Percentiles rank a stretch among this genome's conserved stretches.
phyloP scores from a whole-genome alignment of 2,113 vertebrate species.

The Hiodon tergisus region DNA sequence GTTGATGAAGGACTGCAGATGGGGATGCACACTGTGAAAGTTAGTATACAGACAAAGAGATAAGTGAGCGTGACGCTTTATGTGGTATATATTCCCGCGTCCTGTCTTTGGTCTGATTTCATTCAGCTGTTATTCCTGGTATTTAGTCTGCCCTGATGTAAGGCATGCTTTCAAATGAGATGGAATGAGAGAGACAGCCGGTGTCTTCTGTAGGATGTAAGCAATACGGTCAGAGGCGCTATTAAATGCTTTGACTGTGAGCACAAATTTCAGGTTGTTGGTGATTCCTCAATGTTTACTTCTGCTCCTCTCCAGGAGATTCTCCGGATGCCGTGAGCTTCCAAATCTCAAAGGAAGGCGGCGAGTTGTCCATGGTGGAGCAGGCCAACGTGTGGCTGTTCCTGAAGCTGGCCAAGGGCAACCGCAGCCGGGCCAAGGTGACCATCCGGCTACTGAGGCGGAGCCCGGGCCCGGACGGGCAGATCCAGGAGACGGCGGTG shows the following conservation, averaged over 20 bases:
- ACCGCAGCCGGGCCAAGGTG: constrained; percentile 75
- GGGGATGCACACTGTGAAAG: constrained; percentile 33
- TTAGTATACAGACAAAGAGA: constrained; percentile 19
- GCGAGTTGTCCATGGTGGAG: constrained; percentile 69
- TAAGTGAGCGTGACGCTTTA: constrained; percentile 15
- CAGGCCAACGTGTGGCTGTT: constrained; percentile 92
- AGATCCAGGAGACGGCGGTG: constrained; percentile 63
- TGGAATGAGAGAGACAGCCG: constrained; percentile 10
- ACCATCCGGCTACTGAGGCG: constrained; percentile 66
- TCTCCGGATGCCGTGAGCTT: constrained; percentile 69
- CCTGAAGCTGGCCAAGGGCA: constrained; percentile 78
- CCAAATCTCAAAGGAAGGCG: constrained; percentile 82
- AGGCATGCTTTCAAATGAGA: no score
- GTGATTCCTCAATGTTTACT: constrained; percentile 20
- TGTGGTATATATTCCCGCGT: constrained; percentile 14
- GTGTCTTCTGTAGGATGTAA: not conserved
- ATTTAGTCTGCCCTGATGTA: no score
- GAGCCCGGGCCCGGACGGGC: constrained; percentile 49
- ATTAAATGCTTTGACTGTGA: no score
- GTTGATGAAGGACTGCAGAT: constrained; percentile 40
- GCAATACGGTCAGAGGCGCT: not conserved
- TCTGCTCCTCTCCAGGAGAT: constrained; percentile 59
- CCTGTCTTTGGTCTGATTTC: constrained; percentile 17
- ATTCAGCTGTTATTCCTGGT: constrained; percentile 24
- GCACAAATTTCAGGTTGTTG: not conserved